Base-by-base conservation (phyloP, 1,140 invertebrate species). In the Onthophagus taurus region DNA sequence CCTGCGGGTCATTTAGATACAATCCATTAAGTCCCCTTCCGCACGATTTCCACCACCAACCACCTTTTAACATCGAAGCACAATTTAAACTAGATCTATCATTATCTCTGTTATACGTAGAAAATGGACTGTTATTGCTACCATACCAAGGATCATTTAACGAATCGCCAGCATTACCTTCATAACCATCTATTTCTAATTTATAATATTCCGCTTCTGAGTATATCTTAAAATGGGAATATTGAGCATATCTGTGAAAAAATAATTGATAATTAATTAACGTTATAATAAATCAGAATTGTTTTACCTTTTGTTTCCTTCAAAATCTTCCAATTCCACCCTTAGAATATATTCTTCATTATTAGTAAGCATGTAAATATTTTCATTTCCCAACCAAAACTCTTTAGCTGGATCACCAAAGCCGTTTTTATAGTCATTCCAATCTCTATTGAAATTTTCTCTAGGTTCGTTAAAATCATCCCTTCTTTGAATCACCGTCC, bases 1-100 rank as follows among this genome's bases (percentile, higher is more conserved):
- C 86, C 63, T 89, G 85, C 3, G 85, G 86, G 65, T 89, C 85
- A 54, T 89, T 87, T 19, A 90, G 68, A 59, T 91, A 91, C 20
- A 90, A 72, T 12, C 88, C 87, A 60, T 91, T 91, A 12, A 92
- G 72, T 13, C 86, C 87, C 57, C 88, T 70, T 17, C 88, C 88
- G 58, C 88, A 92, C 1, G 85, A 89, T 58, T 90, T 89, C 88
- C 87, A 91, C 89, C 89, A 92, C 89, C 89, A 92, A 3, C 88
- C 89, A 31, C 89, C 89, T 69, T 91, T 90, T 30, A 91, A 70
- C 85, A 90, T 91, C 1, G 85, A 89, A 9, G 88, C 89, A 56
- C 88, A 91, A 65, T 92, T 92, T 31, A 91, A 67, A 30, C 85
- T 89, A 18, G 87, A 90, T 54, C 88, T 71, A 63, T 92, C 88